Percentiles rank a stretch among this genome's conserved stretches.
Evolutionary conservation across 2,113 vertebrate species (phyloP).

Genomic region (Crotalus helleri): DNA sequence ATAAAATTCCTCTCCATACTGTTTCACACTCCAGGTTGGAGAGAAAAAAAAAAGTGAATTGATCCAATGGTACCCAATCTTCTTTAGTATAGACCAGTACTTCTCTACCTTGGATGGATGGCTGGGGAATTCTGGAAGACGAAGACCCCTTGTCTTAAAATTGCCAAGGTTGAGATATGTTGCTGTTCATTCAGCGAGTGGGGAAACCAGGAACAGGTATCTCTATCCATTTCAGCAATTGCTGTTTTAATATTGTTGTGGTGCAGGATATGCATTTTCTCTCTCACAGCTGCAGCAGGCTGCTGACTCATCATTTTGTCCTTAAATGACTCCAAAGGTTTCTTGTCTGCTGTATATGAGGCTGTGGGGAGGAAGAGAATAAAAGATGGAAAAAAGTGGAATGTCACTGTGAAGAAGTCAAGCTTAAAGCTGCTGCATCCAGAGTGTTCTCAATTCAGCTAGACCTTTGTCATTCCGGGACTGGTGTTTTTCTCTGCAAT

Average conservation of each 20-base stretch:
- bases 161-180: neutral
- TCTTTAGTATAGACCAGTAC: neutral
- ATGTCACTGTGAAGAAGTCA: rapidly evolving
- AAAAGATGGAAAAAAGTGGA: neutral
- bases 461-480: neutral
- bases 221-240: rapidly evolving
- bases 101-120: neutral
- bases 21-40: no score
- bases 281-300: neutral
- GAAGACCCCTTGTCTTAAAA: neutral
- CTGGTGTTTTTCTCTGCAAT: neutral
- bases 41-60: no score
- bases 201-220: rapidly evolving
- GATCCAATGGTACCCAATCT: no score
- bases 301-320: neutral
- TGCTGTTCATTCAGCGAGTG: neutral
- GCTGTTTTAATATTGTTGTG: neutral
- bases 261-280: neutral
- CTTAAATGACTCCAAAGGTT: neutral
- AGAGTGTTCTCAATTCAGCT: neutral
- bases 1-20: no score
- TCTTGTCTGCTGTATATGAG: neutral
- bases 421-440: conserved; percentile 3
- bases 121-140: neutral
- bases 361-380: neutral